Conservation (phyloP, 2,113 vertebrate species). For the Alces alces region DNA sequence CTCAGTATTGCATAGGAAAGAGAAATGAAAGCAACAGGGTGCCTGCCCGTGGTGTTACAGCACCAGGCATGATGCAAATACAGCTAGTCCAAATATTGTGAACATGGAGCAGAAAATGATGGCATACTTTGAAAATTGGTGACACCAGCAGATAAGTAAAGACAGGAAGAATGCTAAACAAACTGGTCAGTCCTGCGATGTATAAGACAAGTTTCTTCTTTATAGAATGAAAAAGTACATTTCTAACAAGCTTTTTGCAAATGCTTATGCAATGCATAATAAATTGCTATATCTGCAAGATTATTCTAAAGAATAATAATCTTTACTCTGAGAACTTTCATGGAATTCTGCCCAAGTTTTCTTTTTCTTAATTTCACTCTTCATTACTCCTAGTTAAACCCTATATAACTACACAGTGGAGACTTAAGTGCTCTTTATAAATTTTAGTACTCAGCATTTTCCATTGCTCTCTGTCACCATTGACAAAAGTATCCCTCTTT, state of each 20-base stretch:
- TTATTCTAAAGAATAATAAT: constrained; percentile 34
- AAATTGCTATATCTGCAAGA: constrained; percentile 44
- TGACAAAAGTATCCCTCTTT: neutral
- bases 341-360: constrained; percentile 47
- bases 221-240: neutral
- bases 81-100: neutral
- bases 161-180: neutral
- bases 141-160: neutral
- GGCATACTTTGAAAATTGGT: neutral
- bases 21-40: neutral
- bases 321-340: constrained; percentile 34
- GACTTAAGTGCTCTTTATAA: neutral
- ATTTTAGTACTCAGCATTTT: neutral
- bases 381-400: constrained; percentile 17
- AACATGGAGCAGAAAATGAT: neutral
- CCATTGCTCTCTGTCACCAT: neutral
- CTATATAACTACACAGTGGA: neutral
- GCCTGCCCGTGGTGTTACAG: neutral
- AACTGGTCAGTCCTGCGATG: neutral
- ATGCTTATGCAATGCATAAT: neutral
- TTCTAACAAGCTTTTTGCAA: neutral
- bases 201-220: neutral
- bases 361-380: constrained; percentile 52
- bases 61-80: neutral
- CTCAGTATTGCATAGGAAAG: neutral